Percentiles rank a stretch among this genome's conserved stretches.
Evolutionary conservation across 2,797 vertebrate genomes (phyloP).

Genomic region (Zenarchopterus dispar): DNA sequence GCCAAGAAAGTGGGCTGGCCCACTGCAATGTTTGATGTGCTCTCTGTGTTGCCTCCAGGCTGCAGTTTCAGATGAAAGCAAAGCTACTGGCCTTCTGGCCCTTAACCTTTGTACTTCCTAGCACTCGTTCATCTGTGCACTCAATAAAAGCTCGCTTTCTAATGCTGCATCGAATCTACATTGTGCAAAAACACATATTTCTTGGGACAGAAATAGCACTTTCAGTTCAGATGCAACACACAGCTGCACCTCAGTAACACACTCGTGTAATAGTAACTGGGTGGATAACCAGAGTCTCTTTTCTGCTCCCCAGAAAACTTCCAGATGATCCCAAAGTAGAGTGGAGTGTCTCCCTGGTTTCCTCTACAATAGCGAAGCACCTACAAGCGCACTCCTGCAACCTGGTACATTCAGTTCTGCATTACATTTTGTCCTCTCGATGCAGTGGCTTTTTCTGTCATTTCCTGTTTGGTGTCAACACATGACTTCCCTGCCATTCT

Average conservation of each 20-base stretch:
- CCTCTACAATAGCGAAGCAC: constrained; percentile 82
- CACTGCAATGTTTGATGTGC: constrained; percentile 46
- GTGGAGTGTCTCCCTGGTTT: constrained; percentile 86
- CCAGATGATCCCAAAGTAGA: constrained; percentile 88
- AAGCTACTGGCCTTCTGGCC: constrained; percentile 55
- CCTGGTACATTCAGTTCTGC: constrained; percentile 79
- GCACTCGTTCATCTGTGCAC: constrained; percentile 52
- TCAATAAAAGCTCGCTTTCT: constrained; percentile 47
- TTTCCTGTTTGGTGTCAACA: constrained; percentile 38
- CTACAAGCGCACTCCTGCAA: constrained; percentile 81
- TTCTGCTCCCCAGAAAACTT: constrained; percentile 84
- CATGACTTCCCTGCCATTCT: constrained; percentile 22
- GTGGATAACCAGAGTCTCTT: constrained; percentile 20
- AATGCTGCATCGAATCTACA: constrained; percentile 21
- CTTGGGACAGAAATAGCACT: constrained; percentile 6
- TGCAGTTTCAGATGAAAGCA: constrained; percentile 63
- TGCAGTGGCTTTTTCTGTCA: constrained; percentile 27
- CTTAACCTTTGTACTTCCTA: constrained; percentile 53
- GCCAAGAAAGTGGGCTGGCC: constrained; percentile 25
- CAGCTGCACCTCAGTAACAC: neutral
- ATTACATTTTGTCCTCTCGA: constrained; percentile 4
- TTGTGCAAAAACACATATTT: constrained; percentile 6
- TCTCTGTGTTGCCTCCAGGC: constrained; percentile 54
- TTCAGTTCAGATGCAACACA: neutral
- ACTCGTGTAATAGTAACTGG: neutral